These are phyloP conservation scores for Anneissia japonica DNA, from an alignment of 35 echinoderm and acorn worm species.

Conservation along the genomic window DNA sequence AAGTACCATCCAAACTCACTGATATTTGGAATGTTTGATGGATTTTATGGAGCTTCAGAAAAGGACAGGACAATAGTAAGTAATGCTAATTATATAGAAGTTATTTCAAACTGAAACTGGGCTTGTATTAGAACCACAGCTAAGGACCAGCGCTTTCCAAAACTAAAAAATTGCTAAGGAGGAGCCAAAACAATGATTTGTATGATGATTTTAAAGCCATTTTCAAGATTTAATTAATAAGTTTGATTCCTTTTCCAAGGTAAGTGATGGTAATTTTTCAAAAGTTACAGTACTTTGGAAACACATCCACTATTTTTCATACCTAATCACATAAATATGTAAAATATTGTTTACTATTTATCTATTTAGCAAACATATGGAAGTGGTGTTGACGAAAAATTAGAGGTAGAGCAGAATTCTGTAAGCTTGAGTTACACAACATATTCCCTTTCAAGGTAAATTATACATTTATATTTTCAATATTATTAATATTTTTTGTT, in stretches of 20 bases:
- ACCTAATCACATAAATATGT: too few species aligned
- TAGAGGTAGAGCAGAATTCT: conserved; percentile 44
- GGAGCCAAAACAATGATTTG: too few species aligned
- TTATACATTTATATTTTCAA: neutral
- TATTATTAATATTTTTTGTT: neutral
- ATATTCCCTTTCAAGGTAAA: conserved; percentile 41
- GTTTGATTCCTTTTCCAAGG: too few species aligned
- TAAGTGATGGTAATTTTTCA: too few species aligned
- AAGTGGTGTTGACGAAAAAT: conserved; percentile 22
- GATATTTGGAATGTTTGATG: conserved; percentile 95
- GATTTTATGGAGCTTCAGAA: conserved; percentile 81
- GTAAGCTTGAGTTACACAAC: conserved; percentile 26
- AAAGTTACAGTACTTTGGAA: too few species aligned
- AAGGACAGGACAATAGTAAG: conserved; percentile 44
- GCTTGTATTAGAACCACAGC: too few species aligned
- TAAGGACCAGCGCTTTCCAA: too few species aligned
- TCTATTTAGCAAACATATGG: neutral
- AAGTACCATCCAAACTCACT: conserved; percentile 88
- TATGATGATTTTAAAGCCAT: too few species aligned
- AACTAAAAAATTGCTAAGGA: too few species aligned
- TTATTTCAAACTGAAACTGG: neutral
- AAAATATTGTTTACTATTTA: too few species aligned
- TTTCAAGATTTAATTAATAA: too few species aligned
- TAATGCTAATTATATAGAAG: neutral
- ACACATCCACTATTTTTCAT: too few species aligned